Conservation (phyloP, 2,113 vertebrate genomes). For the Dicaeum eximium region DNA sequence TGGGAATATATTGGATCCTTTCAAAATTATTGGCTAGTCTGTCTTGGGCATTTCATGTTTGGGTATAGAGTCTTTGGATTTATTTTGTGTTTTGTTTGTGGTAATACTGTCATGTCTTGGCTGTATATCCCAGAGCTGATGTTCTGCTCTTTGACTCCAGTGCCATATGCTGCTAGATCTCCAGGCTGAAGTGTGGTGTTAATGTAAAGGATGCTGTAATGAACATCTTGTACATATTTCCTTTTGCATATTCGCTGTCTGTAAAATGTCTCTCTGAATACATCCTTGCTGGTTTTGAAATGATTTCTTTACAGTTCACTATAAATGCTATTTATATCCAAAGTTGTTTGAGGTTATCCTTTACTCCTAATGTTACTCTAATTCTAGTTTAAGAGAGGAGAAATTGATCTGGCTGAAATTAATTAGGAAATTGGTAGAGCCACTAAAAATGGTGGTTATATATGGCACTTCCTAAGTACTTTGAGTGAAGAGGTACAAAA, state of each 20-base stretch:
- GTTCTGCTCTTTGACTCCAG: neutral
- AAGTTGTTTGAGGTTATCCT: conserved; percentile 30
- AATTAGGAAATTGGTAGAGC: conserved; percentile 8
- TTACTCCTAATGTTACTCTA: conserved; percentile 3
- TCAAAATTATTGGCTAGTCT: conserved; percentile 38
- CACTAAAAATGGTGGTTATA: neutral
- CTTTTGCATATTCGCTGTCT: conserved; percentile 1
- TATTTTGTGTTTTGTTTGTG: neutral
- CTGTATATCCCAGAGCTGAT: neutral
- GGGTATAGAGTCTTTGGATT: neutral
- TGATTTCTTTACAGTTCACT: neutral
- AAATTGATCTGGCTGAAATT: conserved; percentile 10
- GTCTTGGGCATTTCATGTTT: conserved; percentile 13
- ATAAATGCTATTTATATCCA: neutral
- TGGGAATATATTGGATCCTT: conserved; percentile 30
- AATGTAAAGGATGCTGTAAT: conserved; percentile 12
- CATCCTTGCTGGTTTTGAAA: neutral
- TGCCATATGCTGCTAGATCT: neutral
- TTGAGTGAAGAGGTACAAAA: neutral
- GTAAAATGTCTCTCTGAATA: neutral
- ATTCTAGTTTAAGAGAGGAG: neutral
- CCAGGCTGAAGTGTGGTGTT: neutral
- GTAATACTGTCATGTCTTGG: neutral
- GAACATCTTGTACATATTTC: conserved; percentile 37
- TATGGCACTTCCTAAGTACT: neutral